Conservation (phyloP, 2,888 invertebrate genomes). For the Phyllotreta striolata region DNA sequence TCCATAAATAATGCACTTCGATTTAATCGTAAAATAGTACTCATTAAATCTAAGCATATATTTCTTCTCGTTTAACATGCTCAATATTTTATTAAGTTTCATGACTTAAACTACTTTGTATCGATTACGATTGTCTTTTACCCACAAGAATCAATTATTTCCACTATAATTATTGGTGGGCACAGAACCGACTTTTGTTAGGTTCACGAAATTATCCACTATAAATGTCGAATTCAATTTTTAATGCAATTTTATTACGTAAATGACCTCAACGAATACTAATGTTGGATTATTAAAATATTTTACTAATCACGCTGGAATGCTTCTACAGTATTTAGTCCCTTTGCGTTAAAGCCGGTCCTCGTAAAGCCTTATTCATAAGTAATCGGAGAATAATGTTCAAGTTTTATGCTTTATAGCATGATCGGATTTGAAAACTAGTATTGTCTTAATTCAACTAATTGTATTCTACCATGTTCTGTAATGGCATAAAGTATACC, state of each 20-base stretch:
- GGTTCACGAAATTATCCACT: too few species aligned
- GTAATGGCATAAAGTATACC: too few species aligned
- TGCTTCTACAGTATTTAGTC: not conserved
- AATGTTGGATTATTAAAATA: not conserved
- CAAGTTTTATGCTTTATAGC: slow-evolving; percentile 26
- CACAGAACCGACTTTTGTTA: slow-evolving; percentile 6
- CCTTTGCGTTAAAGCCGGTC: not conserved
- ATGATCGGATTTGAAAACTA: slow-evolving; percentile 6
- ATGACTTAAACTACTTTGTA: slow-evolving; percentile 39
- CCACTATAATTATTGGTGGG: slow-evolving; percentile 33
- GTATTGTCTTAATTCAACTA: slow-evolving; percentile 19
- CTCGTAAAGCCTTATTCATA: slow-evolving; percentile 21
- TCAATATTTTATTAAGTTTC: slow-evolving; percentile 41
- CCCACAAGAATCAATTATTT: slow-evolving; percentile 38
- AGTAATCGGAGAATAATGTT: slow-evolving; percentile 34
- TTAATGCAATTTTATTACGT: not conserved
- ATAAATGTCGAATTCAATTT: not conserved
- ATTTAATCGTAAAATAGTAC: slow-evolving; percentile 50
- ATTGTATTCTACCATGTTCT: slow-evolving; percentile 40
- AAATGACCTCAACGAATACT: not conserved
- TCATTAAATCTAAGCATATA: slow-evolving; percentile 52
- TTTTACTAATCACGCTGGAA: not conserved
- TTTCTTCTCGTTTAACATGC: slow-evolving; percentile 38
- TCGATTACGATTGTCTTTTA: slow-evolving; percentile 38
- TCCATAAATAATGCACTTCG: slow-evolving; percentile 51